Base-by-base conservation (phyloP, 2,888 invertebrate species). In the Cremastinae sp. region DNA sequence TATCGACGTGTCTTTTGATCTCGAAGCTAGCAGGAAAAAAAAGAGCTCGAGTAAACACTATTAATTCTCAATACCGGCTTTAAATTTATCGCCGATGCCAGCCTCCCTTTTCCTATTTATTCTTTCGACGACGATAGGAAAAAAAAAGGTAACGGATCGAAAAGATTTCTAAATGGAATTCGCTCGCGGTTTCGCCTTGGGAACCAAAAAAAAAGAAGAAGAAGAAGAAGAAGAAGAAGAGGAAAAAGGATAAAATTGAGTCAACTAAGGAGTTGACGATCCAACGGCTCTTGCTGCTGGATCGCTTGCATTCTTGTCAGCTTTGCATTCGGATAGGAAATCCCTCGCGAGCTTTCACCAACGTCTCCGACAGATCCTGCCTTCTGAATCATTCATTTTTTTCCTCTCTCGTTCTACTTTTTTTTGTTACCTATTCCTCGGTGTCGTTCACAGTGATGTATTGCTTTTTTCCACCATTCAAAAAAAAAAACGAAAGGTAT, bases 331-430 rank as follows among this genome's bases (percentile, higher is more conserved):
- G n/a, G 22, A 20, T 10, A 22, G 28, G 43, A 38, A 28, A 43
- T n/a, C 43, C 0, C 28, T 10, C 59, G 66, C 34, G 36, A 38
- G 34, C 51, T 18, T 9, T 18, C 43, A 51, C 34, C 38, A 45
- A 59, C 47, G 34, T 47, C 66, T 22, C 41, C 41, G 41, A 43
- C 43, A 12, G 51, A 47, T 45, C 45, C 20, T 61, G 18, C 45
- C 45, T 74, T 14, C 28, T 68, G 74, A 68, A 74, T 74, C 61
- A 68, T 68, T 74, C 74, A 62, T 68, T 34, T 56, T 10, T 38
- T 38, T 18, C 38, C 3, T 56, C 22, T 2, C 22, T 0, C 3
- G 0, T 22, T n/a, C n/a, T 22, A 10, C 5, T 28, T 5, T 28
- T 3, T 28, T 28, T 28, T 28, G 2, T 5, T 28, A 5, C 28